phyloP scores from a whole-genome alignment of 2,113 vertebrate genomes.

The Apistogramma diplotaenia region DNA sequence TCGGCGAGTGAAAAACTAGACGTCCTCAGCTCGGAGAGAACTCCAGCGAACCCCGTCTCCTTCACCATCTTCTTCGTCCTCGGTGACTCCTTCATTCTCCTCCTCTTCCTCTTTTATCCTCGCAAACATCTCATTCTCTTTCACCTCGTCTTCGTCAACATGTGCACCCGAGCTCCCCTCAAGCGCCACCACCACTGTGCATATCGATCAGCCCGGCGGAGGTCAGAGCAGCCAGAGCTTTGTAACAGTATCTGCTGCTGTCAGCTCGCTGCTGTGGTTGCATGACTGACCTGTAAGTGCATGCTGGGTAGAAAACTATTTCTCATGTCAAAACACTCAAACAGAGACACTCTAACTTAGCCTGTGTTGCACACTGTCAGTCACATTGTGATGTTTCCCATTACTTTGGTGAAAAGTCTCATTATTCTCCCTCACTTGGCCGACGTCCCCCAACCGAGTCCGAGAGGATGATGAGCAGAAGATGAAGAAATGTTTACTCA shows the following conservation, averaged over 20 bases:
- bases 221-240: conserved; percentile 64
- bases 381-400: conserved; percentile 28
- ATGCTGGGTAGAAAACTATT: conserved; percentile 58
- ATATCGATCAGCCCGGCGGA: conserved; percentile 63
- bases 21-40: conserved; percentile 52
- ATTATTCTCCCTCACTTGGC: background rate
- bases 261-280: conserved; percentile 48
- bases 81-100: background rate
- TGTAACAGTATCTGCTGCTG: conserved; percentile 71
- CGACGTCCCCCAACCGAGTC: background rate
- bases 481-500: background rate
- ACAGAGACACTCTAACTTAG: conserved; percentile 14
- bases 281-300: conserved; percentile 61
- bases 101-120: background rate
- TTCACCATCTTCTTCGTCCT: background rate
- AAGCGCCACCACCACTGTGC: background rate
- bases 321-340: conserved; percentile 41
- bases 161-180: background rate
- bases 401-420: background rate
- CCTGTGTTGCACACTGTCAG: conserved; percentile 8
- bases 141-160: background rate
- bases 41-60: conserved; percentile 7
- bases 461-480: background rate
- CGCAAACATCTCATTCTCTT: background rate
- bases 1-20: conserved; percentile 56